These are phyloP conservation scores for Acrobasis suavella DNA, from an alignment of 2,888 invertebrate species.

Conservation along the genomic window DNA sequence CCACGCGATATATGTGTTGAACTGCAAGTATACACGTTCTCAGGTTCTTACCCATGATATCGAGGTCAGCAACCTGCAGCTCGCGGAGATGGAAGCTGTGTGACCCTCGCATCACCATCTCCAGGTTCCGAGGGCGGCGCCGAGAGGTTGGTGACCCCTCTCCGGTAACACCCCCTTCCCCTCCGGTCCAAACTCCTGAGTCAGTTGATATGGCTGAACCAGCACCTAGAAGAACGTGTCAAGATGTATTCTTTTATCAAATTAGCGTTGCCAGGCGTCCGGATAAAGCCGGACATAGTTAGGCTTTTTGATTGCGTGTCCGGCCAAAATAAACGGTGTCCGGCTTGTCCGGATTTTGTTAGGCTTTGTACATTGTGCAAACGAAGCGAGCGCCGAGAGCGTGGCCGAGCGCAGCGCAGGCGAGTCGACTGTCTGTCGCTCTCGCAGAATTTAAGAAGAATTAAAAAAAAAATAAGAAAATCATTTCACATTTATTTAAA, in stretches of 20 bases:
- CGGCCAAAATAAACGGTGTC: no score
- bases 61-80: slow-evolving; percentile 74
- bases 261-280: no score
- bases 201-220: slow-evolving; percentile 85
- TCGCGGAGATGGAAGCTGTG: slow-evolving; percentile 90
- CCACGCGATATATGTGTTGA: background rate
- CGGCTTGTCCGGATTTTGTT: no score
- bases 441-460: no score
- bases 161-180: slow-evolving; percentile 49
- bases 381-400: no score
- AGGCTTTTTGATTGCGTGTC: no score
- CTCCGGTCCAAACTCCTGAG: slow-evolving; percentile 83
- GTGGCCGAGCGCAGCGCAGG: no score
- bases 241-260: background rate
- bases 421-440: no score
- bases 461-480: no score
- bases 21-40: slow-evolving; percentile 23
- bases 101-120: slow-evolving; percentile 87
- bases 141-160: slow-evolving; percentile 68
- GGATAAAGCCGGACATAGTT: no score
- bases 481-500: no score
- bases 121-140: slow-evolving; percentile 85
- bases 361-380: no score
- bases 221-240: slow-evolving; percentile 49
- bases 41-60: slow-evolving; percentile 70